These are phyloP conservation scores for Enteromius anoplus DNA, from an alignment of 2,797 vertebrate species.

Conservation along the genomic window DNA sequence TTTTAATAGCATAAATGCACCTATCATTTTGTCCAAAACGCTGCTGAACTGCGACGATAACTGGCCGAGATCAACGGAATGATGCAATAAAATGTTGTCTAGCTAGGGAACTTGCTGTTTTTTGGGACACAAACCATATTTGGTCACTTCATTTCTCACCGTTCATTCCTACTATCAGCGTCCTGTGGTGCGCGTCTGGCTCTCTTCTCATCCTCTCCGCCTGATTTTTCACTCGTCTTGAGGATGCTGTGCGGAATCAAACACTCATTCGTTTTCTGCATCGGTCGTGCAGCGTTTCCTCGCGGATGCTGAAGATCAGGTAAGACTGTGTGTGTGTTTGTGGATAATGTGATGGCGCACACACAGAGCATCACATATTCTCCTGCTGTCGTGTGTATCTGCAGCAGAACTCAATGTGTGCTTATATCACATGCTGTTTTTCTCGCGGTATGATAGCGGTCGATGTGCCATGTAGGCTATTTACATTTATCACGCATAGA, in stretches of 20 bases:
- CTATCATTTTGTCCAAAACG: background rate
- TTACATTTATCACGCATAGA: background rate
- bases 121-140: background rate
- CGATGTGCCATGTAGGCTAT: background rate
- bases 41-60: too few relatives aligned
- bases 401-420: background rate
- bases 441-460: background rate
- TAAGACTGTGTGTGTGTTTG: background rate
- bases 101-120: background rate
- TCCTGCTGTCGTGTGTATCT: conserved; percentile 40
- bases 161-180: conserved; percentile 21
- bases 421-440: conserved; percentile 2
- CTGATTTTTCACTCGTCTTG: conserved; percentile 6
- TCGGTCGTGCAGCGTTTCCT: conserved; percentile 1
- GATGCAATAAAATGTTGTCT: background rate
- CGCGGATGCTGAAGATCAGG: conserved; percentile 29
- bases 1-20: background rate
- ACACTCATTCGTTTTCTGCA: background rate
- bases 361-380: conserved; percentile 18
- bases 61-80: background rate
- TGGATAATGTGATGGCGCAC: background rate
- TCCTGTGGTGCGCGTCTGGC: conserved; percentile 14
- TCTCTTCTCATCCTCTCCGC: background rate
- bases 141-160: conserved; percentile 10
- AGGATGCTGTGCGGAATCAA: background rate